phyloP scores from a whole-genome alignment of 2,113 vertebrate genomes.

The Serilophus lunatus region DNA sequence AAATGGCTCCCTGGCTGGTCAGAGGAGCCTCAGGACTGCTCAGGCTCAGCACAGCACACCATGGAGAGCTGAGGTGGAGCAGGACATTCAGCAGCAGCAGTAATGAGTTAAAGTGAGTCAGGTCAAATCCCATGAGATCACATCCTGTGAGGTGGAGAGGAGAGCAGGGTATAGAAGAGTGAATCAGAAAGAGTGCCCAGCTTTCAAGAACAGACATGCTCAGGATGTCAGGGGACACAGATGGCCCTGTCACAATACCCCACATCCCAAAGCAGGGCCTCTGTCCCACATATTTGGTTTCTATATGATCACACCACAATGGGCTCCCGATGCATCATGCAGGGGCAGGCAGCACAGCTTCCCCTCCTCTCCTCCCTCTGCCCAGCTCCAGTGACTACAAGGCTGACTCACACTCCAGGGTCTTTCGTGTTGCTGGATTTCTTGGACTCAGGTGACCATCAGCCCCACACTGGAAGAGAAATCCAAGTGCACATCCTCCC shows the following conservation, averaged over 20 bases:
- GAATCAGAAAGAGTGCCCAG: neutral
- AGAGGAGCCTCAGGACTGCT: neutral
- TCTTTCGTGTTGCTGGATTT: rapidly evolving
- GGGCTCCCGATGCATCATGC: neutral
- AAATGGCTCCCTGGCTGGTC: neutral
- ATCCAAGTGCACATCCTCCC: neutral
- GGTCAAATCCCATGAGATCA: neutral
- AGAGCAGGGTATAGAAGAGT: neutral
- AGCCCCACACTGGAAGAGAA: neutral
- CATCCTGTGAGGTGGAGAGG: neutral
- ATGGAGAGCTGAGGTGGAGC: neutral
- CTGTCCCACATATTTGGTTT: neutral
- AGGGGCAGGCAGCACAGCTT: neutral
- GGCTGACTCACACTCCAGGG: rapidly evolving
- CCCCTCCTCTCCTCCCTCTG: neutral
- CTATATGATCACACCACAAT: neutral
- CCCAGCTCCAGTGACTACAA: neutral
- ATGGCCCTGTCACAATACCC: neutral
- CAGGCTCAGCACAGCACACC: neutral
- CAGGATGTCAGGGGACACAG: rapidly evolving
- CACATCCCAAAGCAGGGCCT: neutral
- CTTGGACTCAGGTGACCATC: neutral
- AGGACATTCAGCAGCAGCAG: neutral
- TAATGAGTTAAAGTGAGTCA: neutral
- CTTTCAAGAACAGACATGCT: neutral